phyloP scores from a whole-genome alignment of 1,140 invertebrate genomes.

The Tenebrio molitor region DNA sequence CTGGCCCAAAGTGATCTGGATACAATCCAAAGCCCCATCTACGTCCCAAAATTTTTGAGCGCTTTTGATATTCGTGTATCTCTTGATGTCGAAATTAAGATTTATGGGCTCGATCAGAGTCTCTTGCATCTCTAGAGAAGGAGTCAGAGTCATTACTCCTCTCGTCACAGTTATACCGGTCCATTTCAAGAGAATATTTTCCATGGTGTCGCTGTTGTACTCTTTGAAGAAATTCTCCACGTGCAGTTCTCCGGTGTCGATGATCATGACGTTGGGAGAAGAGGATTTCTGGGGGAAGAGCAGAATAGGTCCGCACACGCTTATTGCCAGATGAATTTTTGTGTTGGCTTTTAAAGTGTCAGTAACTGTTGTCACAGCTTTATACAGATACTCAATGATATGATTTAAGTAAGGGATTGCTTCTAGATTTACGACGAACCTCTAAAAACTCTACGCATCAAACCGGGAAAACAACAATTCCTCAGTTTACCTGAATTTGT shows the following conservation, averaged over 20 bases:
- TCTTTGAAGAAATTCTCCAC: slow-evolving; percentile 88
- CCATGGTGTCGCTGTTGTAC: slow-evolving; percentile 69
- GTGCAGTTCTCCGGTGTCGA: slow-evolving; percentile 81
- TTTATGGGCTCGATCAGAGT: slow-evolving; percentile 82
- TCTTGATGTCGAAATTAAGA: slow-evolving; percentile 80
- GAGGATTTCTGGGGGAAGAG: slow-evolving; percentile 85
- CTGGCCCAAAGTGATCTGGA: slow-evolving; percentile 79
- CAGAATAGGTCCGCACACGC: slow-evolving; percentile 81
- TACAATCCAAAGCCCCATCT: slow-evolving; percentile 76
- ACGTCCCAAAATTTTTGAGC: slow-evolving; percentile 72
- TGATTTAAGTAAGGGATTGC: slow-evolving; percentile 55
- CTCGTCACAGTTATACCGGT: slow-evolving; percentile 77
- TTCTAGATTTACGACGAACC: slow-evolving; percentile 61
- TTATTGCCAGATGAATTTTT: slow-evolving; percentile 78
- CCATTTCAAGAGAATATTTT: slow-evolving; percentile 80
- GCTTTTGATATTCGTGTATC: slow-evolving; percentile 70
- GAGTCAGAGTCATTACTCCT: slow-evolving; percentile 80
- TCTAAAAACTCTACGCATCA: slow-evolving; percentile 55
- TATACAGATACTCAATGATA: slow-evolving; percentile 67
- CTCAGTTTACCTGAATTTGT: slow-evolving; percentile 77
- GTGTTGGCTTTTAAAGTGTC: slow-evolving; percentile 73
- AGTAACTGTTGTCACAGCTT: slow-evolving; percentile 71
- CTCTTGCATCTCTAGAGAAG: slow-evolving; percentile 81
- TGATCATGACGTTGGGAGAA: slow-evolving; percentile 83
- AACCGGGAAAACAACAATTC: no score